Percentiles rank a stretch among this genome's conserved stretches.
These are phyloP conservation scores for Pristionchus mayeri DNA, from an alignment of 2,888 invertebrate species.

Conservation along the genomic window DNA sequence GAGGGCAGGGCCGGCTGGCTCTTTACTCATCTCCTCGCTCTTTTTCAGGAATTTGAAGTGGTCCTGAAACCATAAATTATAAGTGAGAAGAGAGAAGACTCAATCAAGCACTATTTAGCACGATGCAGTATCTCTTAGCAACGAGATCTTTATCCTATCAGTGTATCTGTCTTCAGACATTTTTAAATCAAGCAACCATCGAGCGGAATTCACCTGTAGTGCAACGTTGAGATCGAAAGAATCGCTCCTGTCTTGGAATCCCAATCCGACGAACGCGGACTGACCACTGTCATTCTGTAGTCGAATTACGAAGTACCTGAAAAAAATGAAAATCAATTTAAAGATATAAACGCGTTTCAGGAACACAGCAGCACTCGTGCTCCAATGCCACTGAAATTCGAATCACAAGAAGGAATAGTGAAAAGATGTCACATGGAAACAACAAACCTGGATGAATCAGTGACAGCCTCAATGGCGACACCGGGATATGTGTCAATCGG, in stretches of 20 bases:
- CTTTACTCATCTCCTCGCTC: conserved; percentile 86
- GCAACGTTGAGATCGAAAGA: conserved; percentile 99
- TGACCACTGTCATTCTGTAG: conserved; percentile 84
- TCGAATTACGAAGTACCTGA: conserved; percentile 80
- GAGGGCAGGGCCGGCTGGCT: conserved; percentile 82
- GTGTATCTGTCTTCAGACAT: too few species aligned
- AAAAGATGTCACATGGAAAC: not conserved
- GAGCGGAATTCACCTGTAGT: conserved; percentile 84
- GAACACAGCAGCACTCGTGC: conserved; percentile 79
- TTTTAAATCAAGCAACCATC: too few species aligned
- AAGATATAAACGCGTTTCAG: not conserved
- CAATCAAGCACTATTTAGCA: not conserved
- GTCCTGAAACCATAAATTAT: conserved; percentile 61
- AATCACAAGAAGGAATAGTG: not conserved
- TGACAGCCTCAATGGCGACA: conserved; percentile 92
- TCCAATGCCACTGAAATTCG: not conserved
- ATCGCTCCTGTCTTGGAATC: conserved; percentile 97
- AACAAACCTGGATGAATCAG: conserved; percentile 85
- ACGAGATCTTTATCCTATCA: too few species aligned
- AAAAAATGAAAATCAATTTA: conserved; percentile 77
- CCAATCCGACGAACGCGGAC: conserved; percentile 93
- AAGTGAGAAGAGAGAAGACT: not conserved
- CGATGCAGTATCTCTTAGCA: not conserved
- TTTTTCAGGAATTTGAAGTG: conserved; percentile 81
- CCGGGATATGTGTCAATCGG: conserved; percentile 97